These are phyloP conservation scores for Siniperca undulata DNA, from an alignment of 2,797 vertebrate genomes.

Conservation along the genomic window DNA sequence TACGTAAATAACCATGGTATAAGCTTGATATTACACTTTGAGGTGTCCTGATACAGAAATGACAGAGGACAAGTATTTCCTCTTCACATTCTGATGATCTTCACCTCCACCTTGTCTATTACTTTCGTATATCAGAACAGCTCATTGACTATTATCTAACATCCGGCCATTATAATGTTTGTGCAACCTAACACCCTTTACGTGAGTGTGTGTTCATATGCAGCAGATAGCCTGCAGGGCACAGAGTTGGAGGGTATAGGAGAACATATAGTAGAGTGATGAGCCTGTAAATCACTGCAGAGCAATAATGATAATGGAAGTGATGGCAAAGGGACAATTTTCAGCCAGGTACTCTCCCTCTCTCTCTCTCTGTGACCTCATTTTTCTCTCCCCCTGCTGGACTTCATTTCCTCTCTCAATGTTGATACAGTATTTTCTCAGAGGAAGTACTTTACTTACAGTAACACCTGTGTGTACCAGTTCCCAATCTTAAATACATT, in stretches of 20 bases:
- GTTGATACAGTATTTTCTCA: conserved; percentile 26
- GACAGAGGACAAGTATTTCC: background rate
- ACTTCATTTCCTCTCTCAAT: conserved; percentile 29
- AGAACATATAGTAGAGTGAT: conserved; percentile 62
- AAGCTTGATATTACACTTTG: background rate
- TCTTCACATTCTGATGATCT: background rate
- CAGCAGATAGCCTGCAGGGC: conserved; percentile 34
- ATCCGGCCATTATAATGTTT: background rate
- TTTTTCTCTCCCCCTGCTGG: conserved; percentile 41
- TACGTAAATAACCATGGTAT: background rate
- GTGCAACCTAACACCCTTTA: conserved; percentile 13
- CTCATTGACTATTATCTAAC: background rate
- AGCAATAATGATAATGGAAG: conserved; percentile 85
- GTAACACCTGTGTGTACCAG: conserved; percentile 5
- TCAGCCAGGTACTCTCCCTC: conserved; percentile 49
- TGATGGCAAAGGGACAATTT: conserved; percentile 83
- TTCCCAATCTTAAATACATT: conserved; percentile 11
- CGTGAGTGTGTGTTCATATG: conserved; percentile 13
- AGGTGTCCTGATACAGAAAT: background rate
- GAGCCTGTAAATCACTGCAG: conserved; percentile 78
- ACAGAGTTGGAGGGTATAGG: conserved; percentile 55
- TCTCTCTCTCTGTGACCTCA: conserved; percentile 46
- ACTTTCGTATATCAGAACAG: background rate
- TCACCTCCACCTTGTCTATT: conserved; percentile 1
- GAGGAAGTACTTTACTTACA: conserved; percentile 16